Evolutionary conservation across 2,113 vertebrate species (phyloP).

Genomic region (Ammodramus savannarum): DNA sequence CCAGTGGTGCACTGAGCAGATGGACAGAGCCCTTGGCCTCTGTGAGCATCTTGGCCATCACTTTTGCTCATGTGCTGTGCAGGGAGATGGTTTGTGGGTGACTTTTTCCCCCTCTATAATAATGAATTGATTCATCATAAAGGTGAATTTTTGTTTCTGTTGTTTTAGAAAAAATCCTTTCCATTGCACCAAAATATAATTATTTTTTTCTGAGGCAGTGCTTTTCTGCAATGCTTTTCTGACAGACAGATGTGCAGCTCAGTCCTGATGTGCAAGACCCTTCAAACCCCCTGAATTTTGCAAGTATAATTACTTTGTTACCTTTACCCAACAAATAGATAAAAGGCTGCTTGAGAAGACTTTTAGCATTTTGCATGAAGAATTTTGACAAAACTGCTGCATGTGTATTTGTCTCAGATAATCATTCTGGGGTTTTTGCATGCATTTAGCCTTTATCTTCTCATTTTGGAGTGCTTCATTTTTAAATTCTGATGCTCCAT

Average conservation of each 20-base stretch:
- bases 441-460: background rate
- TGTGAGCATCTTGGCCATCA: rapidly evolving
- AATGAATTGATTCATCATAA: background rate
- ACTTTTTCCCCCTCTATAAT: background rate
- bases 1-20: background rate
- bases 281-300: background rate
- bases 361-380: background rate
- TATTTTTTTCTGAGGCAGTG: background rate
- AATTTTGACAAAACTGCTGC: background rate
- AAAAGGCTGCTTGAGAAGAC: background rate
- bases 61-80: rapidly evolving
- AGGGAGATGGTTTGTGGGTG: background rate
- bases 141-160: background rate
- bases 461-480: background rate
- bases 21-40: background rate
- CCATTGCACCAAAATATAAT: background rate
- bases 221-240: background rate
- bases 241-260: background rate
- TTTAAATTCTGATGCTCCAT: background rate
- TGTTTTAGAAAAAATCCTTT: background rate
- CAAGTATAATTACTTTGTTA: background rate
- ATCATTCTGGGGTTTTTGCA: background rate
- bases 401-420: background rate
- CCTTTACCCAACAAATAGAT: background rate
- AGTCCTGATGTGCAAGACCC: background rate